Conservation (phyloP, 2,113 vertebrate species). For the Leptocoma aspasia region DNA sequence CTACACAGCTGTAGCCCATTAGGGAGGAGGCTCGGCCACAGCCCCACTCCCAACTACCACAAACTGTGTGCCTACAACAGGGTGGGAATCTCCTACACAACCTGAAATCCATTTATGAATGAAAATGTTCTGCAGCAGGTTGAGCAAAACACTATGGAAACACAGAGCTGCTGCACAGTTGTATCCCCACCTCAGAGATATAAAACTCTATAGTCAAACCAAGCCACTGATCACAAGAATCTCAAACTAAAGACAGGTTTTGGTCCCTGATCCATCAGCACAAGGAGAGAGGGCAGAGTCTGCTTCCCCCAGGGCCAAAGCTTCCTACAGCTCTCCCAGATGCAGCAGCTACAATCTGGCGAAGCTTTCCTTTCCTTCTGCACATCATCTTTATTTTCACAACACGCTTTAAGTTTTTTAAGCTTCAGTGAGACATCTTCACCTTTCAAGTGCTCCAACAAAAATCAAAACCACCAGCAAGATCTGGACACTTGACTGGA, state of each 20-base stretch:
- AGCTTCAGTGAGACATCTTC: neutral
- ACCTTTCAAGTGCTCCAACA: neutral
- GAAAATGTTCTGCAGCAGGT: neutral
- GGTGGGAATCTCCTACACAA: neutral
- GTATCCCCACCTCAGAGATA: neutral
- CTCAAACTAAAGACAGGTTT: neutral
- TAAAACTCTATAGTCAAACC: neutral
- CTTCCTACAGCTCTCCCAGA: neutral
- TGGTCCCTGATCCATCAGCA: neutral
- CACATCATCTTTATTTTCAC: neutral
- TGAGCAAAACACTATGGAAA: accelerated
- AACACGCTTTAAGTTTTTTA: neutral
- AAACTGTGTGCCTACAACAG: no score
- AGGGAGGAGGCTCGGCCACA: no score
- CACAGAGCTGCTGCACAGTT: neutral
- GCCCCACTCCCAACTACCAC: no score
- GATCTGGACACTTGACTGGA: neutral
- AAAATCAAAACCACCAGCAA: neutral
- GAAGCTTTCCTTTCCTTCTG: neutral
- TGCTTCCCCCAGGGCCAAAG: neutral
- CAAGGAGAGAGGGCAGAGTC: accelerated
- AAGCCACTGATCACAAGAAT: neutral
- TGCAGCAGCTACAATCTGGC: neutral
- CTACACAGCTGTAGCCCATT: no score
- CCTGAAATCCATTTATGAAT: neutral